These are phyloP conservation scores for Mormyrops attenuatus DNA, from an alignment of 2,797 vertebrate species.

Conservation along the genomic window DNA sequence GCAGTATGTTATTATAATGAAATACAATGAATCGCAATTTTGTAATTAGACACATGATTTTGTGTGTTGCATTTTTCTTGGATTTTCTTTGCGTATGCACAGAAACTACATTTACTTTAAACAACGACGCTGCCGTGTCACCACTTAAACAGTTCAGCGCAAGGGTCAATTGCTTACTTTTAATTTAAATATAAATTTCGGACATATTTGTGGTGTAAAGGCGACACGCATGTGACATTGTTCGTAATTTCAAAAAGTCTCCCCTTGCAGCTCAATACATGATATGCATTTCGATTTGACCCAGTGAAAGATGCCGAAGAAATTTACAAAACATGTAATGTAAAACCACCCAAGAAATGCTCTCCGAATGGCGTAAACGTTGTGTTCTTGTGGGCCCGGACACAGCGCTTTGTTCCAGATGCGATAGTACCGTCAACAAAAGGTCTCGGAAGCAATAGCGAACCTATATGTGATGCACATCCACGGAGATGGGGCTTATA, in stretches of 20 bases:
- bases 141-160: not conserved
- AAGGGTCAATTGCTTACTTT: not conserved
- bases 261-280: not conserved
- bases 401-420: constrained; percentile 15
- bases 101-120: not conserved
- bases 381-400: not conserved
- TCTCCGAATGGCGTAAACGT: not conserved
- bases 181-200: not conserved
- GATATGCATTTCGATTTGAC: not conserved
- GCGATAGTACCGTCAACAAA: not conserved
- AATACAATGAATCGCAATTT: not conserved
- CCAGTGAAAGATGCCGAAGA: not conserved
- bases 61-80: not conserved
- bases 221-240: not conserved
- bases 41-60: not conserved
- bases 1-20: not conserved
- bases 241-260: not conserved
- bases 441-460: not conserved
- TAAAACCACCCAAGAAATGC: not conserved
- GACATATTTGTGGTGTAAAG: not conserved
- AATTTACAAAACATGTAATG: not conserved
- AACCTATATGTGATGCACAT: not conserved
- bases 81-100: not conserved
- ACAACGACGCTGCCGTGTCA: not conserved
- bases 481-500: not conserved